phyloP scores from a whole-genome alignment of 2,797 vertebrate species.

The Benthosema pterotum region DNA sequence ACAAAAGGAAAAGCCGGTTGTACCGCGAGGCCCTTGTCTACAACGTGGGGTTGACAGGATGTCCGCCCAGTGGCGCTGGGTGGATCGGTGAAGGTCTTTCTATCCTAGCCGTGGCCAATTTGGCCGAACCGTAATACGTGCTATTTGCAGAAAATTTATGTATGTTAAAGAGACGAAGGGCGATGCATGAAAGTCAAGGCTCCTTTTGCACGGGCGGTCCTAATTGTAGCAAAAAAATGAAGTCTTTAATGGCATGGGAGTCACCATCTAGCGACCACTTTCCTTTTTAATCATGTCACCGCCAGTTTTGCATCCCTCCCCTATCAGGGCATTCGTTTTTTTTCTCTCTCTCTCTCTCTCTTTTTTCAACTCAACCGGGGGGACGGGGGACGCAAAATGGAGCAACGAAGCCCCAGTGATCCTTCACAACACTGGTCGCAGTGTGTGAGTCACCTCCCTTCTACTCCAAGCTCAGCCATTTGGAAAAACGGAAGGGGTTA shows the following conservation, averaged over 20 bases:
- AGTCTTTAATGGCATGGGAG: no score
- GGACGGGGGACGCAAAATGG: constrained; percentile 39
- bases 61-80: no score
- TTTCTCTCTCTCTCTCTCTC: no score
- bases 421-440: constrained; percentile 10
- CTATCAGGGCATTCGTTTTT: constrained; percentile 1
- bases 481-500: constrained; percentile 60
- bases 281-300: neutral
- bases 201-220: neutral
- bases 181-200: neutral
- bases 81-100: constrained; percentile 8
- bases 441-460: constrained; percentile 48
- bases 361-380: constrained; percentile 15
- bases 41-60: no score
- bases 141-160: no score
- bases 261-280: neutral
- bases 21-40: neutral
- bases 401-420: constrained; percentile 21
- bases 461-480: constrained; percentile 60
- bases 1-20: constrained; percentile 42
- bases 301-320: constrained; percentile 21
- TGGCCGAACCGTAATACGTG: neutral
- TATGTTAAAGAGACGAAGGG: neutral
- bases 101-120: neutral
- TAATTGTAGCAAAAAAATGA: neutral